Evolutionary conservation across 2,888 invertebrate genomes (phyloP), one percentile per base, ranked within the genome.

Genomic region (Embidobia sp.): DNA sequence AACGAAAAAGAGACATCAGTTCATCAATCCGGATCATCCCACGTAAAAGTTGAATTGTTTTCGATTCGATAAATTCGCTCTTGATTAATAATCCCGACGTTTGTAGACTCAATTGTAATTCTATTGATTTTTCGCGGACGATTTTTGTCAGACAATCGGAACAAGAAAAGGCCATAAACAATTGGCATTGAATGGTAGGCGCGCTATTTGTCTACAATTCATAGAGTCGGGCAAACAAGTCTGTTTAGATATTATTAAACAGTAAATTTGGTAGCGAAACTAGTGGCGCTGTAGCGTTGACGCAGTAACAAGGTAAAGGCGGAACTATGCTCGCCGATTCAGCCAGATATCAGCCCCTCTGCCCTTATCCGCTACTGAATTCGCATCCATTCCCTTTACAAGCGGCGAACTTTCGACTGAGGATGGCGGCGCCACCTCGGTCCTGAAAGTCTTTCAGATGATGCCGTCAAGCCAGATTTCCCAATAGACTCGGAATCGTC

Each of bases 271-370:
- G 78, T 42, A 73, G 74, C 77, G 70, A 79, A 81, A 80, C 81
- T 80, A 83, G 80, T 79, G 79, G 79, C 82, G 85, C 83, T 86
- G 85, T 86, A 85, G 82, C 85, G 87, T 87, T 87, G 88, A 87
- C 85, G 84, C 84, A 81, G 85, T 85, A 82, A 88, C 88, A 88
- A 83, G 88, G 83, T 88, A 88, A 88, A 85, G 88, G 88, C 88
- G 88, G 85, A 82, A 84, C 86, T 83, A 73, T 74, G 80, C 80
- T 79, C 81, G 51, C 79, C 57, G 73, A 83, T 81, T 83, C 82
- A 67, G 69, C 63, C 53, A 61, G 72, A 64, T 70, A 75, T 78
- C 79, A 66, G 49, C 70, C 81, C 79, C 72, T 76, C 48, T 59
- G 72, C 77, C 72, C 77, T 78, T 79, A 78, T 66, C 66, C 76